These are phyloP conservation scores for Frankliniella intonsa DNA, from an alignment of 2,888 invertebrate genomes.

Conservation along the genomic window DNA sequence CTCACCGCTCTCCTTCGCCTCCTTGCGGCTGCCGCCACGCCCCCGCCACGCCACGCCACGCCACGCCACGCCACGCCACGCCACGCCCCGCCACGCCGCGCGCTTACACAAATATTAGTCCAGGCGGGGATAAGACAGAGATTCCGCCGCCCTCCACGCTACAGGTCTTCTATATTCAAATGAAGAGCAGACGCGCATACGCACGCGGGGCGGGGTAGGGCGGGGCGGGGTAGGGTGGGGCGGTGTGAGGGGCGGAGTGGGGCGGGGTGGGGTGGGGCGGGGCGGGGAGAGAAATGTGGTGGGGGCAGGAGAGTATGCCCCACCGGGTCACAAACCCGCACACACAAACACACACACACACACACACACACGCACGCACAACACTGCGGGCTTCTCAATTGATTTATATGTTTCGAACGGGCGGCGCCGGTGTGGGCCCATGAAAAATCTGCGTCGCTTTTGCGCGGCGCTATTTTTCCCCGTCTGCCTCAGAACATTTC, in stretches of 20 bases:
- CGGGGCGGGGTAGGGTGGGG: too few species aligned
- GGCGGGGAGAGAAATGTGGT: too few species aligned
- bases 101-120: conserved; percentile 25
- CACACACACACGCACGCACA: background rate
- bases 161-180: conserved; percentile 25
- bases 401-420: background rate
- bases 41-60: background rate
- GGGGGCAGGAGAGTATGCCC: too few species aligned
- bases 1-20: background rate
- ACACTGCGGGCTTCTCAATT: background rate
- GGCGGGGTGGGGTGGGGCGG: too few species aligned
- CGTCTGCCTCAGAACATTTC: too few species aligned
- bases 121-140: conserved; percentile 25
- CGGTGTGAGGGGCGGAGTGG: too few species aligned
- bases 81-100: background rate
- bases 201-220: too few species aligned
- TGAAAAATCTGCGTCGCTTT: background rate
- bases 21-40: background rate
- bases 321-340: background rate
- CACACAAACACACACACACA: background rate
- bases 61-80: background rate
- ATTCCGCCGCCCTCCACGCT: background rate
- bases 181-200: background rate
- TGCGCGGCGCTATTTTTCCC: too few species aligned
- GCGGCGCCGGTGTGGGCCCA: background rate